Percentiles rank a stretch among this genome's conserved stretches.
Conservation (phyloP, 2,113 vertebrate genomes). For the Triplophysa rosa region DNA sequence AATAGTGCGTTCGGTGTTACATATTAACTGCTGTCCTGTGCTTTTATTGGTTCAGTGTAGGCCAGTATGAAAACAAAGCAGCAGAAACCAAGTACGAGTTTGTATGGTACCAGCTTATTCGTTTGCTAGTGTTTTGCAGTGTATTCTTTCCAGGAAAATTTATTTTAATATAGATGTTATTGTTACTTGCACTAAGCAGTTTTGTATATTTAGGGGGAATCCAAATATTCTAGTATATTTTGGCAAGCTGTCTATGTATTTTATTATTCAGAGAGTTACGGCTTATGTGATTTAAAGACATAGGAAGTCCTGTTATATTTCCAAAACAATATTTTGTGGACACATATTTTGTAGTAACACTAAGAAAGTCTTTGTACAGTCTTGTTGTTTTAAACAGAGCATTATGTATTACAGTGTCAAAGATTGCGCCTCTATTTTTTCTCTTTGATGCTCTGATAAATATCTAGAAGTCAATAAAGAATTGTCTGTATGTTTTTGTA, state of each 20-base stretch:
- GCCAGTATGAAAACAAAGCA: constrained; percentile 36
- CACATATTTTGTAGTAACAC: constrained; percentile 25
- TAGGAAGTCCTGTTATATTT: background rate
- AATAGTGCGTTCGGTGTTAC: constrained; percentile 19
- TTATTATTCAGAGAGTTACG: constrained; percentile 13
- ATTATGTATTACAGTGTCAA: constrained; percentile 63
- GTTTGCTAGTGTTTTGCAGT: constrained; percentile 1
- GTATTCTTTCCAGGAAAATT: background rate
- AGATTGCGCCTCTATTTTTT: constrained; percentile 62
- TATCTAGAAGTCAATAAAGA: constrained; percentile 54
- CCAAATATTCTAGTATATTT: constrained; percentile 6
- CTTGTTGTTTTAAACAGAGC: constrained; percentile 49
- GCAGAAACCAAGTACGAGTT: constrained; percentile 8
- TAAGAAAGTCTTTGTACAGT: constrained; percentile 36
- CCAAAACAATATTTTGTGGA: constrained; percentile 41
- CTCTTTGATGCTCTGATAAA: constrained; percentile 50
- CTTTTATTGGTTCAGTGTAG: constrained; percentile 38
- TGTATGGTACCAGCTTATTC: constrained; percentile 38
- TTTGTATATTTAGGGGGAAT: constrained; percentile 17
- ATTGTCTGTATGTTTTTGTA: constrained; percentile 36
- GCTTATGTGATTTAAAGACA: background rate
- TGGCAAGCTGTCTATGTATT: constrained; percentile 7
- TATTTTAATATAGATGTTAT: constrained; percentile 16
- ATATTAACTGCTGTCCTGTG: constrained; percentile 13
- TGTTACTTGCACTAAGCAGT: constrained; percentile 23